A percentile compares a stretch with the other conserved stretches of the same genome.
These are phyloP conservation scores for Poecile montanus DNA, from an alignment of 2,797 vertebrate genomes.

Conservation along the genomic window DNA sequence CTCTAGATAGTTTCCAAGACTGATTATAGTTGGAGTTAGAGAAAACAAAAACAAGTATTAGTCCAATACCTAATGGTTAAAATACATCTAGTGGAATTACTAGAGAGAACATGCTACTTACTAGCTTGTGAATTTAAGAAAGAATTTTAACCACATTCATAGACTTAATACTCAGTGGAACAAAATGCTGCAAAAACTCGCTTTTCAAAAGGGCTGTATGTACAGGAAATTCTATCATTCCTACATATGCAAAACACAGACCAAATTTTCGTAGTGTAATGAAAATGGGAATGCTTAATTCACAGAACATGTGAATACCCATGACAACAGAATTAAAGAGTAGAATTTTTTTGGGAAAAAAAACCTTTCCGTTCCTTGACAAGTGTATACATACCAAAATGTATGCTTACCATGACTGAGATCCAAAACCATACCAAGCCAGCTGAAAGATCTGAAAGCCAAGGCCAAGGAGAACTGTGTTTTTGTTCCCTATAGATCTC, in stretches of 20 bases:
- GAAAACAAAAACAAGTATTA: neutral
- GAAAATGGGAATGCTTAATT: neutral
- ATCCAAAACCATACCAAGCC: conserved; percentile 93
- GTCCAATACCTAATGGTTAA: neutral
- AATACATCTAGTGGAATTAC: neutral
- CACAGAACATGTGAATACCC: neutral
- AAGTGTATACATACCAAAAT: neutral
- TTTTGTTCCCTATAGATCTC: conserved; percentile 94
- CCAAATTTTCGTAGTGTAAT: neutral
- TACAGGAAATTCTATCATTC: neutral
- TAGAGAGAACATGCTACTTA: neutral
- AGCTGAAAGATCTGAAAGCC: conserved; percentile 92
- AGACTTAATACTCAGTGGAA: neutral
- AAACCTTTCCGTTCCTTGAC: neutral
- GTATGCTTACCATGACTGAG: conserved; percentile 89
- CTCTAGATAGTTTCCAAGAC: neutral
- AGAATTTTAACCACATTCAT: neutral
- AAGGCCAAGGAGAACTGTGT: conserved; percentile 92
- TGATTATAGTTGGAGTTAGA: neutral
- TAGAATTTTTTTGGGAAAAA: neutral
- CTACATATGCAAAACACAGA: neutral
- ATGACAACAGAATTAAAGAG: neutral
- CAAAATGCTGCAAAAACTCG: neutral
- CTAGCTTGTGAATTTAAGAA: neutral
- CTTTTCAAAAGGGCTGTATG: neutral